Evolutionary conservation across 2,113 vertebrate species (phyloP).

Genomic region (Ramphastos sulfuratus): DNA sequence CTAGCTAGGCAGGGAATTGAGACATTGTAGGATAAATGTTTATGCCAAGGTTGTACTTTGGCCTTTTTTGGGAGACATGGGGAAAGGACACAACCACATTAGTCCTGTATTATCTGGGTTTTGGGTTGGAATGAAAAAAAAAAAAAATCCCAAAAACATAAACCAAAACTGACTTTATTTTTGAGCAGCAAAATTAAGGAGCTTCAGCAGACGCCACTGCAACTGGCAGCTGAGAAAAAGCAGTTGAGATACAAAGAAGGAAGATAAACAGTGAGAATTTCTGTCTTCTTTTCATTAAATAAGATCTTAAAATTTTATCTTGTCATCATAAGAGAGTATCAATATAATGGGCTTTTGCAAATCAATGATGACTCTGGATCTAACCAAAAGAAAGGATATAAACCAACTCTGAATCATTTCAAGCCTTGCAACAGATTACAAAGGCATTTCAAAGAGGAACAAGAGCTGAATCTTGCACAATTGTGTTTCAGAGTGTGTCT

Average conservation of each 20-base stretch:
- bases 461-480: neutral
- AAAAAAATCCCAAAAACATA: neutral
- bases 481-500: neutral
- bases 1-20: neutral
- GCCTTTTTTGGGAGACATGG: neutral
- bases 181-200: neutral
- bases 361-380: neutral
- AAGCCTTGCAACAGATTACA: neutral
- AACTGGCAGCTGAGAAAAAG: neutral
- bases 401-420: neutral
- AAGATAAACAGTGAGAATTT: neutral
- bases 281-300: neutral
- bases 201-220: neutral
- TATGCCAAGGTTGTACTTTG: neutral
- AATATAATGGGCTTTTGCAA: neutral
- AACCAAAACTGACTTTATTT: neutral
- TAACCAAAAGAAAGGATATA: neutral
- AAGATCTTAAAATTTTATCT: neutral
- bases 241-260: neutral
- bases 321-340: neutral
- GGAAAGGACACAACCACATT: neutral
- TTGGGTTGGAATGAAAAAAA: neutral
- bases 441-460: neutral
- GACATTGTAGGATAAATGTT: neutral
- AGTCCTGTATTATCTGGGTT: neutral